Evolutionary conservation across 2,113 vertebrate genomes (phyloP).

Genomic region (Agelaius tricolor): DNA sequence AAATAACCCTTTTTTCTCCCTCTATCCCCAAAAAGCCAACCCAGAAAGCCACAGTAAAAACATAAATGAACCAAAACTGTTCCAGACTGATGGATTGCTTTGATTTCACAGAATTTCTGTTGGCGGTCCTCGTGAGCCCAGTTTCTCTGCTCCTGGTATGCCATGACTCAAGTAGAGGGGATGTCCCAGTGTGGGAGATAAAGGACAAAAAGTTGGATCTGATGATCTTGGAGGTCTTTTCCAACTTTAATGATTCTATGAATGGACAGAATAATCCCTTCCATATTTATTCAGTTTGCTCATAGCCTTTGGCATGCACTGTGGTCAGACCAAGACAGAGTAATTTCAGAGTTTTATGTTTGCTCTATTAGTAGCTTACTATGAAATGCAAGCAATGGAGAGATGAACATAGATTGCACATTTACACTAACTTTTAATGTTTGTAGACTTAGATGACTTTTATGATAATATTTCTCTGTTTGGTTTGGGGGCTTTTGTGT

Average conservation of each 20-base stretch:
- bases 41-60: not conserved
- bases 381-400: not conserved
- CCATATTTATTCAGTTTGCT: not conserved
- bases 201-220: not conserved
- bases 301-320: not conserved
- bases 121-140: not conserved
- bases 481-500: not conserved
- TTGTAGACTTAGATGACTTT: slow-evolving; percentile 42
- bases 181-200: not conserved
- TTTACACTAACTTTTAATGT: slow-evolving; percentile 57
- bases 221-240: not conserved
- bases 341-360: not conserved
- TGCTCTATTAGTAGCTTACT: not conserved
- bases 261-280: not conserved
- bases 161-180: not conserved
- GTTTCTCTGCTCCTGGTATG: not conserved
- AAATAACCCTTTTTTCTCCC: not conserved
- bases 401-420: not conserved
- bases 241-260: not conserved
- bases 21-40: not conserved
- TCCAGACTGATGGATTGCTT: not conserved
- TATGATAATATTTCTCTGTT: slow-evolving; percentile 30
- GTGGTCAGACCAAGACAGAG: not conserved
- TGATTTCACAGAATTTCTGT: not conserved
- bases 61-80: not conserved